Base-by-base conservation (phyloP, 2,888 invertebrate genomes). In the Agrypnus murinus region DNA sequence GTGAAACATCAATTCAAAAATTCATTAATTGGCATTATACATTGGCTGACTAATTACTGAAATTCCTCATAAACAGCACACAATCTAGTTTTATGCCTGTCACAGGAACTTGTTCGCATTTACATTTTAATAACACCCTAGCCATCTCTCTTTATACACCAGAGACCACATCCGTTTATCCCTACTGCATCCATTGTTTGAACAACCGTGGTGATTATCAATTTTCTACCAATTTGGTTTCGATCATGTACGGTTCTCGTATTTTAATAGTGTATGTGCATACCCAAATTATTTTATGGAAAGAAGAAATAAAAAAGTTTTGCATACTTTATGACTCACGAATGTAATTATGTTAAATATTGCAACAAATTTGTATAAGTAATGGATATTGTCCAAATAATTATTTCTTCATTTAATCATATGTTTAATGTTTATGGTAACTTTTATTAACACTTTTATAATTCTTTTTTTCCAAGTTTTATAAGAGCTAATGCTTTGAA, bases 191-290 rank as follows among this genome's bases (percentile, higher is more conserved):
- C 75, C 77, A 74, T 77, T 79, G 79, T 79, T 77, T 76, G 77
- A 75, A 77, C 77, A 79, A 79, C 80, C 80, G 77, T 82, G 79
- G 84, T 84, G 84, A 85, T 85, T 86, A 86, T 86, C 84, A 85
- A 86, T 86, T 86, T 86, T 86, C 85, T 85, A 83, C 86, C 86
- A 85, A 86, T 86, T 85, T 86, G 85, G 83, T 83, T 84, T 81
- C 83, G 84, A 85, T 85, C 84, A 84, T 84, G 82, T 77, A 64
- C 36, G 82, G 81, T 83, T 84, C 82, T 82, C 83, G 81, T 80
- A 81, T 78, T 25, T 25, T 25, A 25, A 25, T 25, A 25, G 25
- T 25, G 25, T 25, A 25, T 25, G 25, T 25, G 25, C 25, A 25
- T 25, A 25, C 25, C 3, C 78, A 77, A 79, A 76, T 77, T 78